These are phyloP conservation scores for Sebastes diaconus DNA, from an alignment of 2,797 vertebrate species.

Conservation along the genomic window DNA sequence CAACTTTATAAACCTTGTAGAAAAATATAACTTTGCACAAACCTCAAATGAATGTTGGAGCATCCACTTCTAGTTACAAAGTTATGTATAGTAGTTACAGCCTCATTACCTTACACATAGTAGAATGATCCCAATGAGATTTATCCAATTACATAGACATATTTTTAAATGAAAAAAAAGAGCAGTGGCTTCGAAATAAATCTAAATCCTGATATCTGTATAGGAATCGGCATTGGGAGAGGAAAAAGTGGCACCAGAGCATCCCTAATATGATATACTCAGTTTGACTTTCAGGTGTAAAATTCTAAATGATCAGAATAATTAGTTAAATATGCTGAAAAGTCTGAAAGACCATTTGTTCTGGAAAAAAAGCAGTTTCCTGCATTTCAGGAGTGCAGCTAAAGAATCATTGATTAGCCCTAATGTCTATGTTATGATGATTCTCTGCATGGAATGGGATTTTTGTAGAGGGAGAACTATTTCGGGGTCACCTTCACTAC, in stretches of 20 bases:
- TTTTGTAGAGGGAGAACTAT: background rate
- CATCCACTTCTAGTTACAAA: background rate
- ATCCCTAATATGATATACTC: background rate
- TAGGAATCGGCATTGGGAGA: background rate
- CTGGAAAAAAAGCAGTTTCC: background rate
- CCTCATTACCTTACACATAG: background rate
- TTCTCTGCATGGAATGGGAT: background rate
- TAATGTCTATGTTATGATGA: background rate
- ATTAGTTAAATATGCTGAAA: background rate
- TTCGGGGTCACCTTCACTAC: slow-evolving; percentile 6
- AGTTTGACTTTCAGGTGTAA: background rate
- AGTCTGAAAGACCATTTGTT: background rate
- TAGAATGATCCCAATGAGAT: background rate
- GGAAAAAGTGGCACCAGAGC: background rate
- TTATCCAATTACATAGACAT: background rate
- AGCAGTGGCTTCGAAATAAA: background rate
- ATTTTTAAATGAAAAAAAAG: background rate
- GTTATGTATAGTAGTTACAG: background rate
- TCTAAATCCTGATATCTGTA: background rate
- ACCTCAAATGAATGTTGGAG: background rate
- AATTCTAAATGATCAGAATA: background rate
- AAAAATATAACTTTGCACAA: background rate
- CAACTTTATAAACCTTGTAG: background rate
- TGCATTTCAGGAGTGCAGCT: background rate
- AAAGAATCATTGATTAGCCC: background rate